Evolutionary conservation across 2,113 vertebrate genomes (phyloP).

Genomic region (Pygoscelis antarcticus): DNA sequence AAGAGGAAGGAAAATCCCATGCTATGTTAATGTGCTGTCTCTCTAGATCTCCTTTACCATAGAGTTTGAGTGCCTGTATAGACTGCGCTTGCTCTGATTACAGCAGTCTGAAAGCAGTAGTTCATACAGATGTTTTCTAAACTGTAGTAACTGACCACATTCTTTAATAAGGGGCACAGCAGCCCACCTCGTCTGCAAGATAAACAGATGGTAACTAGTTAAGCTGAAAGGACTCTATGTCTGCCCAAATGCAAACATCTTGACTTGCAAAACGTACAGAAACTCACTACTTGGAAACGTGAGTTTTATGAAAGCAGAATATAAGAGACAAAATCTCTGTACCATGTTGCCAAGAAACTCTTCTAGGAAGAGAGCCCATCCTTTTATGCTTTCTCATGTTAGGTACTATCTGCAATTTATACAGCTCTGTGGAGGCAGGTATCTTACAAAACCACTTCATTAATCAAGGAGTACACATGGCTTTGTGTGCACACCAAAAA

Average conservation of each 20-base stretch:
- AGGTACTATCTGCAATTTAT: background rate
- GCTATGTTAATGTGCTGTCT: background rate
- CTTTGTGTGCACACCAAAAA: background rate
- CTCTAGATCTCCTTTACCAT: background rate
- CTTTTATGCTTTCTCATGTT: background rate
- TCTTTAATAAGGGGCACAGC: background rate
- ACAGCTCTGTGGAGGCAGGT: background rate
- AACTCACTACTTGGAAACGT: background rate
- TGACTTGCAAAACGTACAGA: background rate
- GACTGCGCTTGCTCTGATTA: background rate
- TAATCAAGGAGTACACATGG: background rate
- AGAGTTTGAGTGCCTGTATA: background rate
- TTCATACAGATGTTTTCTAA: background rate
- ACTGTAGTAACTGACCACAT: background rate
- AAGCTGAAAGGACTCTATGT: background rate
- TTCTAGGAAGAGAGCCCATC: background rate
- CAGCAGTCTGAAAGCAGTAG: background rate
- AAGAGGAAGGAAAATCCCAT: background rate
- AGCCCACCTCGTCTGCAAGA: fast-evolving
- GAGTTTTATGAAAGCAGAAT: background rate
- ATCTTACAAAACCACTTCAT: background rate
- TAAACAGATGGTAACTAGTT: background rate
- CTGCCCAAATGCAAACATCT: background rate
- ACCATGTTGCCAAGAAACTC: background rate
- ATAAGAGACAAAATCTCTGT: background rate